These are phyloP conservation scores for Pterocles burchelli DNA, from an alignment of 2,113 vertebrate species.

Conservation along the genomic window DNA sequence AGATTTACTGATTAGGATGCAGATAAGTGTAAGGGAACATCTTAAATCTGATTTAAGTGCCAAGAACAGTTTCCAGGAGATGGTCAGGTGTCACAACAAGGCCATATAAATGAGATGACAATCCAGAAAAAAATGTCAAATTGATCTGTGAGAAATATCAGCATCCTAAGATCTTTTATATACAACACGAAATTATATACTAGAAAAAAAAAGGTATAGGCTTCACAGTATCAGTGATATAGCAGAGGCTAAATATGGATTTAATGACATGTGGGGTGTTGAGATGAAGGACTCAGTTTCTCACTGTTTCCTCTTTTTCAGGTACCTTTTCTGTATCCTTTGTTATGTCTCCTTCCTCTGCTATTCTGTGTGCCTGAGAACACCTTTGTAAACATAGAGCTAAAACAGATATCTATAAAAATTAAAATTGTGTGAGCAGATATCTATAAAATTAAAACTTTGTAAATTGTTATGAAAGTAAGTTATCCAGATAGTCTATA, in stretches of 20 bases:
- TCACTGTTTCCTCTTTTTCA: not conserved
- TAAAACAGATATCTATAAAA: not conserved
- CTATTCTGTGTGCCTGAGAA: not conserved
- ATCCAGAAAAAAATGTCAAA: not conserved
- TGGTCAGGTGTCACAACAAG: not conserved
- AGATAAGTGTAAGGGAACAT: not conserved
- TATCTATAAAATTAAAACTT: not conserved
- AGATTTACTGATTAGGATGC: not conserved
- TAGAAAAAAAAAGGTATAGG: fast-evolving
- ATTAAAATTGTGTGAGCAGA: not conserved
- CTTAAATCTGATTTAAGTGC: slow-evolving; percentile 36
- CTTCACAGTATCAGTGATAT: not conserved
- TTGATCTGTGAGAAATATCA: not conserved
- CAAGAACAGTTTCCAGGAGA: not conserved
- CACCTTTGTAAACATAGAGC: not conserved
- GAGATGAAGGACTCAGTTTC: not conserved
- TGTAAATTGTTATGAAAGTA: not conserved
- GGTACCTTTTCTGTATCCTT: not conserved
- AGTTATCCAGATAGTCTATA: not conserved
- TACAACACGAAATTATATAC: not conserved
- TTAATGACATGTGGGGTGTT: not conserved
- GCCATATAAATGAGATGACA: not conserved
- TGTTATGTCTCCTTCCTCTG: not conserved
- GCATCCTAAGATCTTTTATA: not conserved
- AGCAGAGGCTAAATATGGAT: not conserved